Percentiles rank a stretch among this genome's conserved stretches.
Conservation (phyloP, 1,140 invertebrate genomes). For the Cotesia chilonis region DNA sequence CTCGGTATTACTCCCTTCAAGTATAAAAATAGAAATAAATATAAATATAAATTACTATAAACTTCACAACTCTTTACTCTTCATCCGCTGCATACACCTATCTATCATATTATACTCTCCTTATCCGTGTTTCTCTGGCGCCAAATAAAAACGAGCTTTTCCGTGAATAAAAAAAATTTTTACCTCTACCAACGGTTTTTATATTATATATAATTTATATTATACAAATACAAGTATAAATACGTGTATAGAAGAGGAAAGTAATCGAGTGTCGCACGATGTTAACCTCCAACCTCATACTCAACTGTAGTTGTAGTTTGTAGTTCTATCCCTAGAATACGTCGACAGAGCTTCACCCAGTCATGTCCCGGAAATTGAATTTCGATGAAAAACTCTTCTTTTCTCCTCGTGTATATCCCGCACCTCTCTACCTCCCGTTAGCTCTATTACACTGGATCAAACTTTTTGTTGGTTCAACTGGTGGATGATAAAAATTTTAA, state of each 20-base stretch:
- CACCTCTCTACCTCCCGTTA: neutral
- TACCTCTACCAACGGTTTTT: neutral
- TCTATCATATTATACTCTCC: neutral
- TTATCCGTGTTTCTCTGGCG: neutral
- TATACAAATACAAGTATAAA: neutral
- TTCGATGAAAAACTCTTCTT: constrained; percentile 36
- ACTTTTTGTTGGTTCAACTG: constrained; percentile 20
- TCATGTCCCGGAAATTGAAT: constrained; percentile 38
- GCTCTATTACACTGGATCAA: constrained; percentile 24
- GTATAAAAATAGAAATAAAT: too few species aligned
- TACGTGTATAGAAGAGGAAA: neutral
- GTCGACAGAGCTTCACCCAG: constrained; percentile 19
- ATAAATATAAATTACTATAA: too few species aligned
- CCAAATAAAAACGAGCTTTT: constrained; percentile 48
- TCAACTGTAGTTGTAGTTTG: constrained; percentile 1
- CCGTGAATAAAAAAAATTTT: constrained; percentile 41
- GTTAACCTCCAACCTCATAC: constrained; percentile 14
- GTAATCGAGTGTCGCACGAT: constrained; percentile 33
- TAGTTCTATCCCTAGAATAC: constrained; percentile 10
- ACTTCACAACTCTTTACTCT: too few species aligned
- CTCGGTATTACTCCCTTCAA: neutral
- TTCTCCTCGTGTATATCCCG: constrained; percentile 3
- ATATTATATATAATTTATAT: neutral
- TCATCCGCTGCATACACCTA: neutral
- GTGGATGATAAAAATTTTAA: constrained; percentile 2